Evolutionary conservation across 2,888 invertebrate species (phyloP), one percentile per base, ranked within the genome.

Genomic region (Colostygia pectinataria): DNA sequence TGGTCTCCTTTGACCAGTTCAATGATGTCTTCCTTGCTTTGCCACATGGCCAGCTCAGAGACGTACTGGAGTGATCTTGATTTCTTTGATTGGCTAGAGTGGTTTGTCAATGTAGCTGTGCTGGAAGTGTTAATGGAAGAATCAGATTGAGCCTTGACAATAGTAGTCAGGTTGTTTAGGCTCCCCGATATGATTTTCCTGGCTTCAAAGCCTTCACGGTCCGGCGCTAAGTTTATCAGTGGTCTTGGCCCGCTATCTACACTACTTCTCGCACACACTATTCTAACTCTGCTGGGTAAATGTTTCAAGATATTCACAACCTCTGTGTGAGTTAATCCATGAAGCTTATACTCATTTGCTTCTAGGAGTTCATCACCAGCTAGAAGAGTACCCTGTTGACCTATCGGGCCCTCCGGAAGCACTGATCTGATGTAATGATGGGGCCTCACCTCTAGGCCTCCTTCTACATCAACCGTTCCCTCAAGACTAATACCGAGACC

Each of bases 361-460:
- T 99, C 95, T 53, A 99, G 91, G 24, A 99, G 91, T 86, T 99
- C 99, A 82, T 99, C 99, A 8, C 99, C 99, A 44, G 98, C 97
- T 69, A 93, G 92, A n/a, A 99, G 91, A 48, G 93, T 93, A 1
- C 97, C 97, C 76, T 98, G 97, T 63, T 94, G 93, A 1, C 98
- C 99, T 0, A 99, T 98, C 0, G 99, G 99, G 2, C 99, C 99
- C 74, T 99, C 98, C 5, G 97, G 96, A 52, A 99, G 92, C 63
- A 99, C 98, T 23, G 98, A 97, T 61, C 99, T 93, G 68, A 99
- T 99, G 77, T 98, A 99, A 89, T 99, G 99, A 89, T 99, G 99
- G n/a, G 99, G 99, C 64, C 98, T 93, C 28, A 98, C 94, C 90
- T 99, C 99, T 63, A 96, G 93, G 1, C 99, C 99, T 65, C 97